Evolutionary conservation across 2,797 vertebrate species (phyloP).

Genomic region (Geranospiza caerulescens): DNA sequence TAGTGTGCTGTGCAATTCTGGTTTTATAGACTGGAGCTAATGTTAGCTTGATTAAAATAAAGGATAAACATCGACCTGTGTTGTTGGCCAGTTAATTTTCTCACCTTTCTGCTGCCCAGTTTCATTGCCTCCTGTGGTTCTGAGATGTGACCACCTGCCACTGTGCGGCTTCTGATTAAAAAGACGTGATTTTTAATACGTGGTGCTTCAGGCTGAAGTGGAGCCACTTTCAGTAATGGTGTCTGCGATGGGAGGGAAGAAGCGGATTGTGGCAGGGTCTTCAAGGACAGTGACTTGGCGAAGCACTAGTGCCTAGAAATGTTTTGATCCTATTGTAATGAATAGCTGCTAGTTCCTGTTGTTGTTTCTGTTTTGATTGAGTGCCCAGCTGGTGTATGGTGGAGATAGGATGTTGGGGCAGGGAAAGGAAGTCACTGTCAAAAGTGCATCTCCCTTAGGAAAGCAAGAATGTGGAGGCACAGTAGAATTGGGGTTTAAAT

Average conservation of each 20-base stretch:
- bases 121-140: not conserved
- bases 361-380: slow-evolving; percentile 70
- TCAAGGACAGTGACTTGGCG: slow-evolving; percentile 59
- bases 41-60: slow-evolving; percentile 25
- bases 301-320: slow-evolving; percentile 19
- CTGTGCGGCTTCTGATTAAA: not conserved
- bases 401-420: slow-evolving; percentile 51
- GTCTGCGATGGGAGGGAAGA: not conserved
- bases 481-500: slow-evolving; percentile 4
- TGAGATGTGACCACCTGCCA: not conserved
- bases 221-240: not conserved
- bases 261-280: not conserved
- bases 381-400: slow-evolving; percentile 49
- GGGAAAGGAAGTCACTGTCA: slow-evolving; percentile 64
- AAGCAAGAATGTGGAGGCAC: slow-evolving; percentile 54
- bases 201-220: not conserved
- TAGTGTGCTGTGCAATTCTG: slow-evolving; percentile 14
- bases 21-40: slow-evolving; percentile 42
- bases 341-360: slow-evolving; percentile 67
- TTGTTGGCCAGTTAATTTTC: not conserved
- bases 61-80: not conserved
- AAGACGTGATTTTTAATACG: not conserved
- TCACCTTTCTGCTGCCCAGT: not conserved
- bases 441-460: slow-evolving; percentile 67
- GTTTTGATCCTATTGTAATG: slow-evolving; percentile 64